Conservation (phyloP, 2,888 invertebrate species). For the Automeris io region DNA sequence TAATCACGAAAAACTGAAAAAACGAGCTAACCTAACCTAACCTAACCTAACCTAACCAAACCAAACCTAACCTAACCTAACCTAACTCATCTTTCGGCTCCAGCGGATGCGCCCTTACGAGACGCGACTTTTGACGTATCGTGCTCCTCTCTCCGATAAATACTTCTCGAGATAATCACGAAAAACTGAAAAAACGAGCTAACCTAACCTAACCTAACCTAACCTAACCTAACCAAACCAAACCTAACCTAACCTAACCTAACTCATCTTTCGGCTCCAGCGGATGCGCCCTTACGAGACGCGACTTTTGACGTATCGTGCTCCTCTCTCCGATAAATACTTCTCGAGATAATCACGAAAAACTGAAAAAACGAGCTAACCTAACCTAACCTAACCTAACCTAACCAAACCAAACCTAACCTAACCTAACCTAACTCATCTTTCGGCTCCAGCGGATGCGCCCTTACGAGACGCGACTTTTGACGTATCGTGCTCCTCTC, state of each 20-base stretch:
- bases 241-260: conserved; percentile 3
- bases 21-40: too few species aligned
- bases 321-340: conserved; percentile 12
- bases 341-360: conserved; percentile 7
- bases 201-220: too few species aligned
- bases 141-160: conserved; percentile 12
- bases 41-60: conserved; percentile 15
- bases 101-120: too few species aligned
- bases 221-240: conserved; percentile 1
- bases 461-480: too few species aligned
- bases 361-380: too few species aligned
- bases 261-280: neutral
- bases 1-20: too few species aligned
- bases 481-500: too few species aligned
- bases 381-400: conserved; percentile 18
- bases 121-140: too few species aligned
- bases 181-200: too few species aligned
- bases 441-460: too few species aligned
- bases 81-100: conserved; percentile 13
- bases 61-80: conserved; percentile 14
- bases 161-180: conserved; percentile 12
- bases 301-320: conserved; percentile 12
- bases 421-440: too few species aligned
- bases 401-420: conserved; percentile 14
- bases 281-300: conserved; percentile 6